A percentile compares a stretch with the other conserved stretches of the same genome.
phyloP scores from a whole-genome alignment of 1,140 invertebrate genomes.

The Brachionus rubens region DNA sequence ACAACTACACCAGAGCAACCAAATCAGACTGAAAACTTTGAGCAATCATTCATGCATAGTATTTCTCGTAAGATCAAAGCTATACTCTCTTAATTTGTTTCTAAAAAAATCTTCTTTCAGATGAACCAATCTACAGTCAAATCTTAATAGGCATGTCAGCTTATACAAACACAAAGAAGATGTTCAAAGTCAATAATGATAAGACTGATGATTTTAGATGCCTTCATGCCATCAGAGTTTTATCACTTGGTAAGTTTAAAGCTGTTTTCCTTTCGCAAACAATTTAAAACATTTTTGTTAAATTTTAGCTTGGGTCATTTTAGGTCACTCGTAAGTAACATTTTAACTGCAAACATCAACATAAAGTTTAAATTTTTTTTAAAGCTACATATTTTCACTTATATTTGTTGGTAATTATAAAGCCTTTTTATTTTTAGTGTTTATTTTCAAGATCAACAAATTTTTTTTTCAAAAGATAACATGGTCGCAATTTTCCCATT shows the following conservation, averaged over 20 bases:
- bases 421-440: no score
- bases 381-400: neutral
- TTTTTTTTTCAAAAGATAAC: slow-evolving; percentile 46
- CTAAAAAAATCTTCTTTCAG: neutral
- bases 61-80: neutral
- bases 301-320: slow-evolving; percentile 73
- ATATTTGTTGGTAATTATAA: slow-evolving; percentile 1
- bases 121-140: slow-evolving; percentile 2
- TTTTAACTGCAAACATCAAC: slow-evolving; percentile 46
- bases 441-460: neutral
- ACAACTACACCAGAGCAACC: neutral
- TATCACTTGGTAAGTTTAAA: neutral
- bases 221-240: slow-evolving; percentile 34
- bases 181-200: neutral
- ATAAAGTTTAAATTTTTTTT: slow-evolving; percentile 54
- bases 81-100: neutral
- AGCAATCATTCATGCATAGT: neutral
- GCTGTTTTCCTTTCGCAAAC: slow-evolving; percentile 11
- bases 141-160: neutral
- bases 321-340: slow-evolving; percentile 71
- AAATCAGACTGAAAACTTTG: neutral
- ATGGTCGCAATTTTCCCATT: slow-evolving; percentile 42
- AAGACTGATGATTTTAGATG: slow-evolving; percentile 4
- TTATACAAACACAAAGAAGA: slow-evolving; percentile 32
- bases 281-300: slow-evolving; percentile 48